A percentile compares a stretch with the other conserved stretches of the same genome.
These are phyloP conservation scores for Sciurus carolinensis DNA, from an alignment of 2,797 vertebrate species.

Conservation along the genomic window DNA sequence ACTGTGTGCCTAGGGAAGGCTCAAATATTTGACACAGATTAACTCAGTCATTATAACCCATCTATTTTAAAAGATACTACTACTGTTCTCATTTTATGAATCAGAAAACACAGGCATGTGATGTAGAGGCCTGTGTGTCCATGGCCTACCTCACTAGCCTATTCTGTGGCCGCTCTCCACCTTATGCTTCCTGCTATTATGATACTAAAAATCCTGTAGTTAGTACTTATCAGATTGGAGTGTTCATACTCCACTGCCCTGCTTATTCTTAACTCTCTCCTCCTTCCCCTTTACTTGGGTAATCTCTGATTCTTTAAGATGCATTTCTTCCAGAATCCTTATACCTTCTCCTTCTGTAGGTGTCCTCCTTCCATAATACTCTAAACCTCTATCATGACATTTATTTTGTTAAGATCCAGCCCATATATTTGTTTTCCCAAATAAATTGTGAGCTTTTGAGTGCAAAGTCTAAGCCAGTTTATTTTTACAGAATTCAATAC, in stretches of 20 bases:
- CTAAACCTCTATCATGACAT: neutral
- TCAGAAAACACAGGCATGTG: neutral
- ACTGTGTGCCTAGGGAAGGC: no score
- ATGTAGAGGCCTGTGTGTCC: neutral
- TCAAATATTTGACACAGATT: no score
- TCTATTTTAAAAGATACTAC: neutral
- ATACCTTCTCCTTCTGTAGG: neutral
- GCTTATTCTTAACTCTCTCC: neutral
- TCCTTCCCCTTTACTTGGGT: neutral
- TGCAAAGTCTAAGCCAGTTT: neutral
- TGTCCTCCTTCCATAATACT: neutral
- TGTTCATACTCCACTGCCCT: no score
- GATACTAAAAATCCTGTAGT: neutral
- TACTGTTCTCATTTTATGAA: neutral
- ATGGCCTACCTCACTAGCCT: neutral
- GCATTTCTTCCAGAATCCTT: neutral
- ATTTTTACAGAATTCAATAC: neutral
- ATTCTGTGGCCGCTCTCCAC: neutral
- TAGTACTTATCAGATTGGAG: neutral
- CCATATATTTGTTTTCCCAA: neutral
- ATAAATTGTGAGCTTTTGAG: neutral
- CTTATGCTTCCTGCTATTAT: neutral
- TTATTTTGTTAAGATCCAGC: neutral
- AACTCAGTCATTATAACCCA: no score
- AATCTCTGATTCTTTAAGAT: neutral